Base-by-base conservation (phyloP, 2,888 invertebrate genomes). In the Candidula unifasciata region DNA sequence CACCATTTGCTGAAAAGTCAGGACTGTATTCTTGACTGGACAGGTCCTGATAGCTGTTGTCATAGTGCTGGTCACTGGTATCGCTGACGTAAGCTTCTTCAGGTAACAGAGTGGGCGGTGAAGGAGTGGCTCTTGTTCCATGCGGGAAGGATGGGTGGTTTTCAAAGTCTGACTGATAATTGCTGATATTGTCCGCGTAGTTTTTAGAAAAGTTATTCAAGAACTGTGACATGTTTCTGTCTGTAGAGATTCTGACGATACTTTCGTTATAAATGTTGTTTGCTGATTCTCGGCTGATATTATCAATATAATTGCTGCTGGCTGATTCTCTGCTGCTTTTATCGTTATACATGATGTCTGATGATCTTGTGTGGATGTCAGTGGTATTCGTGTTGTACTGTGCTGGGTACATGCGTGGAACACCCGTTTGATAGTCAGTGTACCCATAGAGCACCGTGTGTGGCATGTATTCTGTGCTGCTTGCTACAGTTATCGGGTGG, bases 361-460 rank as follows among this genome's bases (percentile, higher is more conserved):
- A 6, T 44, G 64, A 30, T 64, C 37, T 74, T 64, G 60, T 13
- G 27, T 30, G 33, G 8, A 73, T 57, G 69, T 69, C 30, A 18
- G 66, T 44, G 18, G n/a, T 57, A 6, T 37, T 57, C 5, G 27
- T n/a, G 77, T 13, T 44, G 35, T 60, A 57, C 16, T 71, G 82
- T 35, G 35, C n/a, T 0, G 18, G 35, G 68, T 27, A 27, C 0
- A 37, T 66, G 27, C 71, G 13, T 24, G 27, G 54, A 10, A 30
- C 35, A 2, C 13, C 68, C 18, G 27, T 71, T 0, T 27, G 30
- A 24, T 84, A 77, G 33, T 13, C 30, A 21, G 66, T 10, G 8
- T 21, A 66, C 6, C 66, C 80, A 64, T 80, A 84, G 8, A 80
- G 54, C 8, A 80, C 66, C 16, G 80, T 76, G 13, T 68, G 80